Percentiles rank a stretch among this genome's conserved stretches.
Evolutionary conservation across 92 coral and sea anemone species (phyloP).

Genomic region (Epizoanthus stellaris): DNA sequence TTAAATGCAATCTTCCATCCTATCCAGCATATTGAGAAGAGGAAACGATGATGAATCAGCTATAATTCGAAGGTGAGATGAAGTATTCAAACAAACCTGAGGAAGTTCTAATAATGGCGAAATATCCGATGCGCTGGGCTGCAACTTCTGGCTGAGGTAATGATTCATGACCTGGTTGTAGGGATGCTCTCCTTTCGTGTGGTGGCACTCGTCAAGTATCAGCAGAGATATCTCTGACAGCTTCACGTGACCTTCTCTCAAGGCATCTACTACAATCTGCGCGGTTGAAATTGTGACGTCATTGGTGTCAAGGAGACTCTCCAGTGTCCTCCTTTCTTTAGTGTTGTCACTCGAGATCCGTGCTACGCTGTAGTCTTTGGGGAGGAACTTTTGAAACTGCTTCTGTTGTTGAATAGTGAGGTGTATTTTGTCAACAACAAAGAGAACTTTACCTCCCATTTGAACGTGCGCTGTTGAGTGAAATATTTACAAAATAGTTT

Average conservation of each 20-base stretch:
- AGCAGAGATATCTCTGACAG: slow-evolving; percentile 46
- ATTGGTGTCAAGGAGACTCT: too few relatives aligned
- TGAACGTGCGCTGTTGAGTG: neutral
- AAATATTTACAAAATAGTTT: too few relatives aligned
- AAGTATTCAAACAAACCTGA: too few relatives aligned
- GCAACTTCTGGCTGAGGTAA: slow-evolving; percentile 68
- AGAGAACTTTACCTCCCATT: slow-evolving; percentile 62
- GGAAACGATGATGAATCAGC: too few relatives aligned
- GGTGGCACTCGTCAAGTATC: slow-evolving; percentile 96
- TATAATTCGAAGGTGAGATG: too few relatives aligned
- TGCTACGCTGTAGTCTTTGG: too few relatives aligned
- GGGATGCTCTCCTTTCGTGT: slow-evolving; percentile 83
- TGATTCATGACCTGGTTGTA: slow-evolving; percentile 88
- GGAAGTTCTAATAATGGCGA: slow-evolving; percentile 40
- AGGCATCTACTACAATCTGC: slow-evolving; percentile 76
- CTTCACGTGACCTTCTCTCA: slow-evolving; percentile 56
- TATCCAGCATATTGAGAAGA: too few relatives aligned
- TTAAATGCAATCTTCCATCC: too few relatives aligned
- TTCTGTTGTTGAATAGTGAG: slow-evolving; percentile 66
- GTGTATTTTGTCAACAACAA: slow-evolving; percentile 90
- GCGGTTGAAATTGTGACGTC: too few relatives aligned
- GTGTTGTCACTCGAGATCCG: slow-evolving; percentile 79
- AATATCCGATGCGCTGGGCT: slow-evolving; percentile 54
- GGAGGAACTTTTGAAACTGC: too few relatives aligned
- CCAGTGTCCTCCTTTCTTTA: slow-evolving; percentile 53